Conservation (phyloP, 23 tunicate genomes). For the Diplosoma virens region DNA sequence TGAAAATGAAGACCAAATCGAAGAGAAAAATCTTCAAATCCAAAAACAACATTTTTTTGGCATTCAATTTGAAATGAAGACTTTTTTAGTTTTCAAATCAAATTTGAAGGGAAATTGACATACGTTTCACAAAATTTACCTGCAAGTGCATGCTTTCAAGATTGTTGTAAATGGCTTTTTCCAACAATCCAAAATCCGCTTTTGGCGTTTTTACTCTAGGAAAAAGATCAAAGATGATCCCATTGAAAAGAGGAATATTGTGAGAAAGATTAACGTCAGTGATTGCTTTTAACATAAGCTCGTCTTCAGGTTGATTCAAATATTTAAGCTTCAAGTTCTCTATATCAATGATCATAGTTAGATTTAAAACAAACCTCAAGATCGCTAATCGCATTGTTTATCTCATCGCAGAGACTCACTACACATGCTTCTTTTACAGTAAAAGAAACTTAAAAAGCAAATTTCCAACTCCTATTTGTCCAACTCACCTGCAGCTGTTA, state of each 20-base stretch:
- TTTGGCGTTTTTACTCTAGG: constrained; percentile 90
- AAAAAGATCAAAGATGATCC: constrained; percentile 87
- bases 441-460: too few species aligned
- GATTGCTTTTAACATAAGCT: constrained; percentile 87
- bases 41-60: too few species aligned
- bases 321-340: constrained; percentile 77
- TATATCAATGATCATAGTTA: background rate
- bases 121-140: constrained; percentile 39
- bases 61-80: background rate
- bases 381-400: background rate
- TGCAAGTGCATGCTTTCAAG: constrained; percentile 60
- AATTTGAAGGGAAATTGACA: too few species aligned
- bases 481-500: constrained; percentile 75
- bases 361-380: background rate
- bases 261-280: constrained; percentile 97
- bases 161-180: constrained; percentile 68
- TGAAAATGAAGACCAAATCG: too few species aligned
- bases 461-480: too few species aligned
- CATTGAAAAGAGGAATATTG: constrained; percentile 91
- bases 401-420: background rate
- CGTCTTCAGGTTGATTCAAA: constrained; percentile 73
- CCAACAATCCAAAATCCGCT: constrained; percentile 78
- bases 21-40: too few species aligned
- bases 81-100: background rate
- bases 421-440: background rate